A percentile compares a stretch with the other conserved stretches of the same genome.
phyloP scores from a whole-genome alignment of 2,797 vertebrate genomes.

The Gouania willdenowi region DNA sequence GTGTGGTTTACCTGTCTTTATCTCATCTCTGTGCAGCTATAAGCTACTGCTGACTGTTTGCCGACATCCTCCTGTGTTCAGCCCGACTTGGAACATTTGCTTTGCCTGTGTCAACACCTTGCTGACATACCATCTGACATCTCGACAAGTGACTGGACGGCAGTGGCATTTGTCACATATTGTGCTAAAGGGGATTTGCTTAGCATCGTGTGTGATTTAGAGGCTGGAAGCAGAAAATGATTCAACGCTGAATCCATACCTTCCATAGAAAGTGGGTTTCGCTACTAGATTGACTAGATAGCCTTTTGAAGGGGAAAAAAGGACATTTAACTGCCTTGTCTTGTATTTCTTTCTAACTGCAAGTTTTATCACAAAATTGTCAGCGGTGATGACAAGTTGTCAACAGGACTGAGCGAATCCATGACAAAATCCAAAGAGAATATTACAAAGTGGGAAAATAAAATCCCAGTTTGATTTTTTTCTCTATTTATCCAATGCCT shows the following conservation, averaged over 20 bases:
- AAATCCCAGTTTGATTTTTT: no score
- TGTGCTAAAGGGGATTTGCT: constrained; percentile 14
- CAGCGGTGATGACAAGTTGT: no score
- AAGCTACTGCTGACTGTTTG: constrained; percentile 12
- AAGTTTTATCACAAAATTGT: no score
- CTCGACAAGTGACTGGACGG: constrained; percentile 15
- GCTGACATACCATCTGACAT: constrained; percentile 38
- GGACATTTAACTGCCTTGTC: no score
- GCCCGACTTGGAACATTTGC: constrained; percentile 34
- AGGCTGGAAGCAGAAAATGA: neutral
- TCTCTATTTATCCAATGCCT: no score
- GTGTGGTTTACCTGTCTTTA: no score
- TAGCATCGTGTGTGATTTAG: constrained; percentile 6
- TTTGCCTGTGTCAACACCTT: constrained; percentile 22
- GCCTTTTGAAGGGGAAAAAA: no score
- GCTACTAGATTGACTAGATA: no score
- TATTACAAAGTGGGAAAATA: no score
- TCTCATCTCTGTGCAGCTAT: constrained; percentile 14
- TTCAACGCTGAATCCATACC: neutral
- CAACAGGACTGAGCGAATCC: no score
- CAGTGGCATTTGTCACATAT: constrained; percentile 2
- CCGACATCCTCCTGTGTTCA: constrained; percentile 28
- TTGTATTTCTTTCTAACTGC: no score
- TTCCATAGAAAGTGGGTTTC: neutral
- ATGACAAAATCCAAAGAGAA: no score